Evolutionary conservation across 1,140 invertebrate species (phyloP), one percentile per base, ranked within the genome.

Genomic region (Musca domestica): DNA sequence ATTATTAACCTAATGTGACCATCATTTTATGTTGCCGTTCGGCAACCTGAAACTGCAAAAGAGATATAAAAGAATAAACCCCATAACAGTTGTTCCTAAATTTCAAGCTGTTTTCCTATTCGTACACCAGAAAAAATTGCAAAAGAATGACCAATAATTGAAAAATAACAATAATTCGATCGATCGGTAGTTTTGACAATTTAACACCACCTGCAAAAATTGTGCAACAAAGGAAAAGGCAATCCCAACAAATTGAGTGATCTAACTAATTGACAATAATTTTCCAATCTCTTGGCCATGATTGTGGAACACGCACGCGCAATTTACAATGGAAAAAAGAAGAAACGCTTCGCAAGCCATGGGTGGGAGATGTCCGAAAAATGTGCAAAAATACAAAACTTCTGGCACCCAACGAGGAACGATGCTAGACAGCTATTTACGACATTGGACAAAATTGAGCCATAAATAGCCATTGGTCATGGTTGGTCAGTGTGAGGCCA

Each of bases 401-500:
- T 19, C 41, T 61, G 34, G 34, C 34, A 41, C 34, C 34, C 34
- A 41, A 41, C 34, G 6, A 2, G 23, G 14, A 61, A 61, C 56
- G 41, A 17, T 61, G 17, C n/a, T 27, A 41, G n/a, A 12, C n/a
- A 7, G 34, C 10, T 41, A 41, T 5, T 41, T 41, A 41, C 12
- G 4, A 41, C 6, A 12, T 5, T 10, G 34, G 34, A n/a, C 10
- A 41, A 41, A 41, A 12, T 41, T 41, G 17, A 61, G 27, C 10
- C 30, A 61, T 19, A n/a, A 61, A 61, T 41, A 61, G 54, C 54
- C 56, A 61, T 61, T 61, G 56, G 56, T 61, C 56, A 61, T 61
- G 56, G 56, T 61, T 61, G 56, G 56, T 61, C 56, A 61, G 56
- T 61, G 15, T 34, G 56, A 61, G 0, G 34, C 34, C 27, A 30